Evolutionary conservation across 92 coral and sea anemone species (phyloP).

Genomic region (Phenganax stokvisi): DNA sequence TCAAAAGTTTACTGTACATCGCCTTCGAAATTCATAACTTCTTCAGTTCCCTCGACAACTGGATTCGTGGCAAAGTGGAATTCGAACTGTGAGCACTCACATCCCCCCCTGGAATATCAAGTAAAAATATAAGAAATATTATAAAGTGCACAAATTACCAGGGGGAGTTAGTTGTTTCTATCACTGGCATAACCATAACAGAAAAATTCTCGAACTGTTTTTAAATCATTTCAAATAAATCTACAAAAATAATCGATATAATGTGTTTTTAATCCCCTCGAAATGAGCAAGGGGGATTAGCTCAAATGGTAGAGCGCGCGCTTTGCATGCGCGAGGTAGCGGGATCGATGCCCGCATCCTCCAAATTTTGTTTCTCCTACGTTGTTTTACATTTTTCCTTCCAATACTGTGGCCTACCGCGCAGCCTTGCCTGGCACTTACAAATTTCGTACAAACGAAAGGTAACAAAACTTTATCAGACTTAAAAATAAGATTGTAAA

Average conservation of each 20-base stretch:
- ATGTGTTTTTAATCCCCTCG: not conserved
- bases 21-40: not conserved
- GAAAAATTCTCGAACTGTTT: not conserved
- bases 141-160: not conserved
- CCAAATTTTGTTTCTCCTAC: constrained; percentile 38
- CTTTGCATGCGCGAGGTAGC: constrained; percentile 97
- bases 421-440: too few species aligned
- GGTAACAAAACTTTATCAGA: too few species aligned
- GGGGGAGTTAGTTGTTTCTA: not conserved
- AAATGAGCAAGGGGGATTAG: constrained; percentile 63
- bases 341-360: constrained; percentile 97
- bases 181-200: not conserved
- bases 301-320: constrained; percentile 98
- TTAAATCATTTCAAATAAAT: not conserved
- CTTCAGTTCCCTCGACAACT: not conserved
- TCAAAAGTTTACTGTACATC: constrained; percentile 17
- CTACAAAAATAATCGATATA: not conserved
- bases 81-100: not conserved
- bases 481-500: too few species aligned
- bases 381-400: not conserved
- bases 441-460: too few species aligned
- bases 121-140: not conserved
- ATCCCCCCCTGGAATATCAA: not conserved
- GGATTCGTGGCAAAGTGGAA: constrained; percentile 26
- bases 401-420: not conserved